Evolutionary conservation across 2,888 invertebrate genomes (phyloP).

Genomic region (Listrodromus nycthemerus): DNA sequence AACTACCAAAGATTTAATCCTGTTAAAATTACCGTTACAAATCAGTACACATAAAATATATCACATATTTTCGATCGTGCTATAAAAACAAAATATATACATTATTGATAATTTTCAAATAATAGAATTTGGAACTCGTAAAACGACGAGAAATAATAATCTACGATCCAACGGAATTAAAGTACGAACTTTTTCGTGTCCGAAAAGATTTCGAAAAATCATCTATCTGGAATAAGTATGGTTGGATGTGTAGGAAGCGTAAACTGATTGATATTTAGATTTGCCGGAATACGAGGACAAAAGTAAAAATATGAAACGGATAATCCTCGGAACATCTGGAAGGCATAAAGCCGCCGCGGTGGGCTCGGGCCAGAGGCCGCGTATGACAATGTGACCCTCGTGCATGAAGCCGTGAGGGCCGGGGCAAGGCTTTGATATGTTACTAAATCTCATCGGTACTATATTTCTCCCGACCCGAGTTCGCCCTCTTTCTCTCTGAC

Average conservation of each 20-base stretch:
- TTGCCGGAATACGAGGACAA: constrained; percentile 4
- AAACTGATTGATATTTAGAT: constrained; percentile 13
- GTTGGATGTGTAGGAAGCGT: neutral
- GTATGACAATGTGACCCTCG: constrained; percentile 32
- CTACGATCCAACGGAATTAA: too few species aligned
- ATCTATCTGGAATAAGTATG: neutral
- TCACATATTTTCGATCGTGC: too few species aligned
- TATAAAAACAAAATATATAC: too few species aligned
- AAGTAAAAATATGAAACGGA: constrained; percentile 22
- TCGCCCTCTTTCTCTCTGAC: constrained; percentile 5
- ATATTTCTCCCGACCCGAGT: constrained; percentile 1
- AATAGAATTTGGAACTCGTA: too few species aligned
- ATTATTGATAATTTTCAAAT: too few species aligned
- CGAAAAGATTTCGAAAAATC: too few species aligned
- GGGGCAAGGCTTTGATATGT: constrained; percentile 17
- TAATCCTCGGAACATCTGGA: constrained; percentile 48
- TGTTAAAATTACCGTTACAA: neutral
- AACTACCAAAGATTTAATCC: neutral
- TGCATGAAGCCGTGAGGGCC: constrained; percentile 16
- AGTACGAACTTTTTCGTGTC: neutral
- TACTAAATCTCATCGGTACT: constrained; percentile 27
- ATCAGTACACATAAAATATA: neutral
- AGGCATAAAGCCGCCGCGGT: constrained; percentile 30
- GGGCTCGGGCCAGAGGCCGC: constrained; percentile 9
- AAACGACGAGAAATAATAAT: too few species aligned